A percentile compares a stretch with the other conserved stretches of the same genome.
These are phyloP conservation scores for Bilobella aurantiaca DNA, from an alignment of 1,140 invertebrate genomes.

Conservation along the genomic window DNA sequence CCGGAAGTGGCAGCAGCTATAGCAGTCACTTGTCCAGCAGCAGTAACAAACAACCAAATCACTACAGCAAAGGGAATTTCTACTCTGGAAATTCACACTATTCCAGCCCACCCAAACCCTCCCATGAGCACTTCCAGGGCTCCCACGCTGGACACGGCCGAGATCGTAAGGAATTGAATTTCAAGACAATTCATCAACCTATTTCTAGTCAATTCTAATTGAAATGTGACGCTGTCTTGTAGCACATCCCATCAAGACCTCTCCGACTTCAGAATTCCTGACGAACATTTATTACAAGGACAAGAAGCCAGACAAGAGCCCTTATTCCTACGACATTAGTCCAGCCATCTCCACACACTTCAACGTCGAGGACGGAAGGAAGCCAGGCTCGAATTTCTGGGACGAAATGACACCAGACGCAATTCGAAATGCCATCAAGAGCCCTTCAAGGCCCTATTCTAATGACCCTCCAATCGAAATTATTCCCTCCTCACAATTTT, in stretches of 20 bases:
- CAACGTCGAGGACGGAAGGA: not conserved
- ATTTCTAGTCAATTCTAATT: not conserved
- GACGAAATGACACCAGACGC: not conserved
- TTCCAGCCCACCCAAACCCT: too few relatives aligned
- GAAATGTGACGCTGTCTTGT: not conserved
- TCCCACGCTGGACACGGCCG: too few relatives aligned
- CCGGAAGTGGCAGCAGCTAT: too few relatives aligned
- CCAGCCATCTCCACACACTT: constrained; percentile 5
- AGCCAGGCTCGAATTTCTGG: not conserved
- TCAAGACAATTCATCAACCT: not conserved
- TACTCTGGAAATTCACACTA: too few relatives aligned
- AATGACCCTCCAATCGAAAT: constrained; percentile 20
- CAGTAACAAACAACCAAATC: not conserved
- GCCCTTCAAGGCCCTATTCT: not conserved
- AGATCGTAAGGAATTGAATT: too few relatives aligned
- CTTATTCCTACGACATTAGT: not conserved
- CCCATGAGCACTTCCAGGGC: too few relatives aligned
- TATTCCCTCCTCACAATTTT: constrained; percentile 18
- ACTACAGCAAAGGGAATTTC: not conserved
- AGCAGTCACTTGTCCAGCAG: not conserved
- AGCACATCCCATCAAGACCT: not conserved
- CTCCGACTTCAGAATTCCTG: not conserved
- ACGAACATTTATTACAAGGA: not conserved
- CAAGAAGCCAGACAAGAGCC: not conserved
- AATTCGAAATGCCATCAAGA: not conserved